These are phyloP conservation scores for Eulemur rufifrons DNA, from an alignment of 2,113 vertebrate genomes.

Conservation along the genomic window DNA sequence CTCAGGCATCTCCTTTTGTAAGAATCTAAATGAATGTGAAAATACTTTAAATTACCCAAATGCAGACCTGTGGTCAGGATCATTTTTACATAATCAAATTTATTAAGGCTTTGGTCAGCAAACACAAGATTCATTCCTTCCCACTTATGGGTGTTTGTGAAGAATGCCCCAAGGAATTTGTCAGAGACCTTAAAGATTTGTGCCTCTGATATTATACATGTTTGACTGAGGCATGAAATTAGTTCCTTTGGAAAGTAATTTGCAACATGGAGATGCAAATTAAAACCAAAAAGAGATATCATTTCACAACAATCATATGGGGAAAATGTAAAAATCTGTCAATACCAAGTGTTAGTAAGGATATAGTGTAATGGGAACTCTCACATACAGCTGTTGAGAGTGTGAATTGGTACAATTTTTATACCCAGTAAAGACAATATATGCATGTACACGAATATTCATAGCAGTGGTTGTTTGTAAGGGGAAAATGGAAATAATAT, in stretches of 20 bases:
- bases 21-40: not conserved
- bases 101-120: not conserved
- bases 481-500: not conserved
- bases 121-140: constrained; percentile 11
- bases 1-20: not conserved
- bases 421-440: not conserved
- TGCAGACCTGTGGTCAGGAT: not conserved
- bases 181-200: not conserved
- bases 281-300: not conserved
- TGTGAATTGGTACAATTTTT: not conserved
- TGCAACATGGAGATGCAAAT: not conserved
- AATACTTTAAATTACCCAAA: not conserved
- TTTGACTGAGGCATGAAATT: not conserved
- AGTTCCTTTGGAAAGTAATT: constrained; percentile 13
- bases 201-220: not conserved
- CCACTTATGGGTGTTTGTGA: not conserved
- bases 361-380: not conserved
- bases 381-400: not conserved
- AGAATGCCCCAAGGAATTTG: not conserved
- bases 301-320: constrained; percentile 14
- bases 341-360: not conserved
- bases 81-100: constrained; percentile 36
- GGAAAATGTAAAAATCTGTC: not conserved
- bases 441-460: not conserved
- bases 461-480: not conserved